Base-by-base conservation (phyloP, 2,113 vertebrate species). In the Tetraodon nigroviridis region DNA sequence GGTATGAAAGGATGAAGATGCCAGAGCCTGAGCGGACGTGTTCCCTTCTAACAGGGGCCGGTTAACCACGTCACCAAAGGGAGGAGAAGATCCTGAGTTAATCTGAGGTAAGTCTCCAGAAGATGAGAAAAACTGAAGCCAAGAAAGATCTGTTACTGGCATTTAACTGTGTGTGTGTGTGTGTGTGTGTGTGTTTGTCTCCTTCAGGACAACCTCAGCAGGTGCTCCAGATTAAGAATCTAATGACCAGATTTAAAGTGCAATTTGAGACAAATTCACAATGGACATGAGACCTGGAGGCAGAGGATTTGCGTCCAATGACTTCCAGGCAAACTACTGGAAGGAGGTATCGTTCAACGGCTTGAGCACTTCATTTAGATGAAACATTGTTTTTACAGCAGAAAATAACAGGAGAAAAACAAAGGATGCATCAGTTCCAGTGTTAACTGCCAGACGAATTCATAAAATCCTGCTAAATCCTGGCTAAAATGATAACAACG, bases 41-140 rank as follows among this genome's bases (percentile, higher is more conserved):
- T 15, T 47, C 45, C 45, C 18, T 7, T 47, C 7, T n/a, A n/a
- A 48, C 46, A 47, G n/a, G 41, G 42, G 13, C 13, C 15, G 12
- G 53, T 56, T 22, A 37, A 69, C 61, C 52, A 67, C 5, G 6
- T 64, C 67, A 70, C 72, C 71, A 64, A 69, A 17, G 65, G 13
- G 70, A 67, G 69, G 67, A 73, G 73, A 19, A 50, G 29, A 64
- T 83, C 85, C 79, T 82, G 79, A 87, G 75, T 62, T 22, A 57
- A 73, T 55, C 63, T 67, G 81, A 81, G 80, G 67, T 79, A 70
- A 78, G 58, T 53, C 59, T 71, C 75, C 55, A 7, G 32, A 0
- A 1, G 21, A 18, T 4, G 7, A 37, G 56, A 44, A 56, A 32
- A 61, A 32, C 50, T 42, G 61, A 69, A 76, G 61, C 69, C 12